Evolutionary conservation across 1,140 invertebrate genomes (phyloP), one percentile per base, ranked within the genome.

Genomic region (Heliothis virescens): DNA sequence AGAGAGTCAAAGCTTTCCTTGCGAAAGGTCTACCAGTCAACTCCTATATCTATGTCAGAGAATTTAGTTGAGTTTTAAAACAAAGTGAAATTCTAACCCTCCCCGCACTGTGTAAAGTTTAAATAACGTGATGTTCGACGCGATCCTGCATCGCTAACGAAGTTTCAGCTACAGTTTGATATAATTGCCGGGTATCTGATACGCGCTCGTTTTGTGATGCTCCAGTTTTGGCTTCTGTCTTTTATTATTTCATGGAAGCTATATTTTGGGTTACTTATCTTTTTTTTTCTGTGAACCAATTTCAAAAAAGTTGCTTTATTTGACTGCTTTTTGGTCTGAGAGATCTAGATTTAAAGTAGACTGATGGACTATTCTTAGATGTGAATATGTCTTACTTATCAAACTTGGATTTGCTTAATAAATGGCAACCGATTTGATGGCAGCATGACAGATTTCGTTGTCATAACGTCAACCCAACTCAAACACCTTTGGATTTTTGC

Each of bases 71-170:
- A 41, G 34, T 41, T 41, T 41, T 41, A 41, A 1, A 41, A 41
- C 34, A 41, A 41, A 41, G 9, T 41, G 34, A 41, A 41, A 41
- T 41, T 41, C 15, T 67, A 67, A 48, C 10, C 16, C 12, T 48
- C 16, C 5, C 16, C 18, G 12, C 16, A 16, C 15, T 16, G 9
- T 48, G 2, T 48, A 67, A 67, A 67, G n/a, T 67, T 67, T 67
- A 48, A 67, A 67, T 67, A 48, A 21, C 63, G 34, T 16, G 3
- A 21, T 47, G 60, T 41, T 41, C 3, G 41, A 16, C 16, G 63
- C 63, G n/a, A 67, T 67, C 63, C 63, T 67, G 63, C 41, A 67
- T 67, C 41, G 16, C 63, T 67, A 67, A 67, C 63, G 41, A 67
- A 67, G n/a, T 67, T 67, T 67, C 3, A 67, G 63, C 41, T 13